Percentiles rank a stretch among this genome's conserved stretches.
phyloP scores from a whole-genome alignment of 2,888 invertebrate genomes.

The Temnothorax rugatulus region DNA sequence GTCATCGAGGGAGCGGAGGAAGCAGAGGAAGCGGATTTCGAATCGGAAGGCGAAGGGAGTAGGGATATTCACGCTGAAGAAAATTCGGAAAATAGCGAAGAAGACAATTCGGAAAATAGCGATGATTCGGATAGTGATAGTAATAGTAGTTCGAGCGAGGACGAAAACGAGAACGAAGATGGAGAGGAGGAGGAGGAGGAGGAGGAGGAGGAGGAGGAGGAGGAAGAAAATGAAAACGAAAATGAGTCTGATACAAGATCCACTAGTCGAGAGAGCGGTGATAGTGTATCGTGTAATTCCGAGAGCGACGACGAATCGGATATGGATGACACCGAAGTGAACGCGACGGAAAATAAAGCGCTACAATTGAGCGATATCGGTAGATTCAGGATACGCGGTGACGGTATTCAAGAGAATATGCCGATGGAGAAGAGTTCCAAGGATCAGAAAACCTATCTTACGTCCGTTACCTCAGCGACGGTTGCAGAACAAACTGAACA shows the following conservation, averaged over 20 bases:
- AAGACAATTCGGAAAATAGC: conserved; percentile 64
- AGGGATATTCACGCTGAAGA: conserved; percentile 75
- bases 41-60: conserved; percentile 76
- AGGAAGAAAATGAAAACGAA: conserved; percentile 67
- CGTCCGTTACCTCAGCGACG: background rate
- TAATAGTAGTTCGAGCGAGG: conserved; percentile 72
- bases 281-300: conserved; percentile 73
- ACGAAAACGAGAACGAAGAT: conserved; percentile 68
- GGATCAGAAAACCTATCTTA: conserved; percentile 29
- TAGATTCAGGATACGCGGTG: conserved; percentile 21
- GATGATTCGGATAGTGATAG: conserved; percentile 72
- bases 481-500: background rate
- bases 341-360: conserved; percentile 43
- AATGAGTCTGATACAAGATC: conserved; percentile 72
- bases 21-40: conserved; percentile 70
- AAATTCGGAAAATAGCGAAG: conserved; percentile 67
- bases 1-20: conserved; percentile 70
- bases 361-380: conserved; percentile 30
- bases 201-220: conserved; percentile 56
- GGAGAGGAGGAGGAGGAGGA: conserved; percentile 62
- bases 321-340: conserved; percentile 64
- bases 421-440: background rate
- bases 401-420: conserved; percentile 45
- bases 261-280: conserved; percentile 73
- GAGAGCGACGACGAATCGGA: conserved; percentile 78